Base-by-base conservation (phyloP, 2,888 invertebrate species). In the Caenorhabditis doughertyi region DNA sequence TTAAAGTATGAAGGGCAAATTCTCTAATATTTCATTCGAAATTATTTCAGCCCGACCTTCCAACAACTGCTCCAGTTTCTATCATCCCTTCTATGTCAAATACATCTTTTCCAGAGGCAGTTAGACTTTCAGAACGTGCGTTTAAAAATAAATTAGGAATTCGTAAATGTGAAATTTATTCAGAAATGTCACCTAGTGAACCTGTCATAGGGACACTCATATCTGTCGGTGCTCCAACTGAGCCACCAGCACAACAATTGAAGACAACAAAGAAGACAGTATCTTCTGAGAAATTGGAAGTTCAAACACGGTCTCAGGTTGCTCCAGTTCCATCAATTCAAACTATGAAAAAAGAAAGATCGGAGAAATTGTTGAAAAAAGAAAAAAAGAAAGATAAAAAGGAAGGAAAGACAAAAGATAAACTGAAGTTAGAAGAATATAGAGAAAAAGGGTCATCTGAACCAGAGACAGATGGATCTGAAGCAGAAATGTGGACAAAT, bases 381-480 rank as follows among this genome's bases (percentile, higher is more conserved):
- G 70, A 80, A 62, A 81, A 84, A 44, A 79, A 79, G 29, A 79
- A 81, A 44, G 71, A 84, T 25, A 83, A 85, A 51, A 83, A 83
- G 23, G 71, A 68, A 58, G 42, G 21, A 1, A 62, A 68, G 18
- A n/a, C n/a, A n/a, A 76, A 58, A 21, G 58, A 83, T 27, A 67
- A 71, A 39, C 44, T 77, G 44, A 79, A 72, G 44, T 51, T 67
- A 21, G 72, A 81, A 32, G 67, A 72, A 21, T 47, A 49, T 47
- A 74, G 82, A 60, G 81, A 84, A 27, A 79, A 70, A 65, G 44
- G 27, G n/a, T 32, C 65, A 27, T 82, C 83, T 13, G 84, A 84
- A 58, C 60, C 80, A 27, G 86, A 88, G 47, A 88, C 88, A 13
- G 88, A 88, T 49, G 88, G 85, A 25, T 86, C 86, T 42, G 88